phyloP scores from a whole-genome alignment of 2,888 invertebrate genomes.

The Hylaea fasciaria region DNA sequence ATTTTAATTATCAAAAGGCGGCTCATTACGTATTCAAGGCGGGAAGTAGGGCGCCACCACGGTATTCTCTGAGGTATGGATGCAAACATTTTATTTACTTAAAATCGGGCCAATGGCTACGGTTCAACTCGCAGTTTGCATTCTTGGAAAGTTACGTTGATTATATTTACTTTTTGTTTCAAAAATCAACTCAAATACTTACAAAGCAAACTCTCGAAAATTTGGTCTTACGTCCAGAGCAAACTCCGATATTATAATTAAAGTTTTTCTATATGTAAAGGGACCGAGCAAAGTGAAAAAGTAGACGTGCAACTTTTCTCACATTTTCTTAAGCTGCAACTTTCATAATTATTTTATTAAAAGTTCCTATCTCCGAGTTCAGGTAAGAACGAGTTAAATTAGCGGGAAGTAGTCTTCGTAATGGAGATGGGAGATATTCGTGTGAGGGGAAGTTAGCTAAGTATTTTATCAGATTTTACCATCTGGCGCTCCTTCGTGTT shows the following conservation, averaged over 20 bases:
- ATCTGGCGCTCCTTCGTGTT: not conserved
- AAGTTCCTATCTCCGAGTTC: conserved; percentile 32
- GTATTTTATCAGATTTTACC: conserved; percentile 9
- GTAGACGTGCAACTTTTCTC: conserved; percentile 32
- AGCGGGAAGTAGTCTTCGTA: conserved; percentile 28
- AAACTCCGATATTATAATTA: conserved; percentile 1
- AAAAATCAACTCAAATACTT: conserved; percentile 17
- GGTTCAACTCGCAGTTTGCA: conserved; percentile 53
- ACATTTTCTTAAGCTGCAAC: conserved; percentile 39
- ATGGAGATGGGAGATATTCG: conserved; percentile 22
- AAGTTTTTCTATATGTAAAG: conserved; percentile 3
- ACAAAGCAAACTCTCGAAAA: conserved; percentile 3
- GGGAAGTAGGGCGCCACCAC: conserved; percentile 49
- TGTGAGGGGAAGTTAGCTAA: conserved; percentile 15
- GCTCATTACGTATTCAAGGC: conserved; percentile 67
- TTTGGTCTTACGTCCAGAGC: conserved; percentile 11
- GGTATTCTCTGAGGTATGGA: conserved; percentile 56
- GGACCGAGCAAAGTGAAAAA: conserved; percentile 21
- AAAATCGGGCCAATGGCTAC: conserved; percentile 63
- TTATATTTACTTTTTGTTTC: conserved; percentile 41
- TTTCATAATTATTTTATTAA: conserved; percentile 40
- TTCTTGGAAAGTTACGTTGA: conserved; percentile 38
- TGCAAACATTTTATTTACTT: conserved; percentile 62
- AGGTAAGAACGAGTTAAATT: conserved; percentile 30
- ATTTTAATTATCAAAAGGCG: conserved; percentile 63